Conservation (phyloP, 2,113 vertebrate genomes). For the Hyperoodon ampullatus region DNA sequence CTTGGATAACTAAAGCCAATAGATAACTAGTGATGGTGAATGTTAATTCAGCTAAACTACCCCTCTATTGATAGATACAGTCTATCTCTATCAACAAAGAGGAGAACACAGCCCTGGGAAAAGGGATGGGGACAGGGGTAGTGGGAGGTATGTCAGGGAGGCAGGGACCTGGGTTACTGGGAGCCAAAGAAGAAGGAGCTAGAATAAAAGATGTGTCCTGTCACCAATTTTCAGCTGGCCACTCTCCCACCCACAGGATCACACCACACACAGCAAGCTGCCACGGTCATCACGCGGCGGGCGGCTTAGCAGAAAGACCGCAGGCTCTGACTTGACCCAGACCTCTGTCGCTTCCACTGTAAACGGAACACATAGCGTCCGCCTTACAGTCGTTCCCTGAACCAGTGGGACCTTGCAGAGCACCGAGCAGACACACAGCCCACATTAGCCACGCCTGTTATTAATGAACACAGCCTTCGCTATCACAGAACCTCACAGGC, state of each 20-base stretch:
- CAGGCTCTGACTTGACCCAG: neutral
- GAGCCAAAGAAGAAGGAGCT: neutral
- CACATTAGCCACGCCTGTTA: rapidly evolving
- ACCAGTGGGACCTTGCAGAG: rapidly evolving
- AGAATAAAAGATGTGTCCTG: neutral
- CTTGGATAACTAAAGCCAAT: neutral
- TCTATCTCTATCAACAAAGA: neutral
- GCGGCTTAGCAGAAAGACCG: neutral
- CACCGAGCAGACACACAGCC: neutral
- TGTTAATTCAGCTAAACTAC: neutral
- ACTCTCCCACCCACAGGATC: neutral
- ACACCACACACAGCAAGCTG: neutral
- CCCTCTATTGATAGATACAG: neutral
- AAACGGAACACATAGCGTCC: neutral
- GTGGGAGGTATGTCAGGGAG: too few species aligned
- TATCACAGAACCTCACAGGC: neutral
- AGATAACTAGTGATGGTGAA: neutral
- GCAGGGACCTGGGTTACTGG: rapidly evolving
- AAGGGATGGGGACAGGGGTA: neutral
- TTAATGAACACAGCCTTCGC: neutral
- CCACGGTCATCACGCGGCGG: rapidly evolving
- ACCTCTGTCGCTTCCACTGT: neutral
- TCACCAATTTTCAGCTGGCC: neutral
- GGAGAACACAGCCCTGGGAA: neutral
- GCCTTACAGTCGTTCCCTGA: neutral